A percentile compares a stretch with the other conserved stretches of the same genome.
phyloP scores from a whole-genome alignment of 2,888 invertebrate species.

The Pheosia gnoma region DNA sequence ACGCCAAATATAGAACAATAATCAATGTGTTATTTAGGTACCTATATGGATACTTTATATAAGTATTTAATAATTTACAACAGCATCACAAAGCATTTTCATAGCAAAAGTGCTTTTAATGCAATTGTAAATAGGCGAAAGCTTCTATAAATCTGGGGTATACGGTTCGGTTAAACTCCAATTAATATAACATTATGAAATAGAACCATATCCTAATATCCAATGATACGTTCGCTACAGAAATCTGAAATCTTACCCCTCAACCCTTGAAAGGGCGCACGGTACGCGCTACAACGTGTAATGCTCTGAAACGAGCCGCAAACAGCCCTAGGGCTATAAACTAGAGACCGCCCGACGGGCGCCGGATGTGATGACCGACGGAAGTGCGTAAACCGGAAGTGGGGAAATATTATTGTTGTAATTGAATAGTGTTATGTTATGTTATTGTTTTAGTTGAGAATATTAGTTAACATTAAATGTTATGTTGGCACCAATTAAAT shows the following conservation, averaged over 20 bases:
- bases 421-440: slow-evolving; percentile 2
- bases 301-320: slow-evolving; percentile 16
- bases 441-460: background rate
- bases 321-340: slow-evolving; percentile 23
- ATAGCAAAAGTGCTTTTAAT: no score
- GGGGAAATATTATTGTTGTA: slow-evolving; percentile 1
- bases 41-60: no score
- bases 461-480: no score
- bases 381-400: slow-evolving; percentile 9
- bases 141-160: no score
- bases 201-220: background rate
- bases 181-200: background rate
- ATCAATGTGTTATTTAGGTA: no score
- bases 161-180: background rate
- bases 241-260: slow-evolving; percentile 7
- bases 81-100: no score
- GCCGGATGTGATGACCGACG: slow-evolving; percentile 14
- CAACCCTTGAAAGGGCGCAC: slow-evolving; percentile 5
- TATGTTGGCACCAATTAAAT: no score
- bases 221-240: background rate
- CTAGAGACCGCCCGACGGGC: slow-evolving; percentile 12
- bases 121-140: no score
- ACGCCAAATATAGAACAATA: no score
- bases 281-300: slow-evolving; percentile 11
- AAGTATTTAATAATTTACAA: no score